Evolutionary conservation across 2,888 invertebrate species (phyloP).

Genomic region (Arrhopalites spinosus): DNA sequence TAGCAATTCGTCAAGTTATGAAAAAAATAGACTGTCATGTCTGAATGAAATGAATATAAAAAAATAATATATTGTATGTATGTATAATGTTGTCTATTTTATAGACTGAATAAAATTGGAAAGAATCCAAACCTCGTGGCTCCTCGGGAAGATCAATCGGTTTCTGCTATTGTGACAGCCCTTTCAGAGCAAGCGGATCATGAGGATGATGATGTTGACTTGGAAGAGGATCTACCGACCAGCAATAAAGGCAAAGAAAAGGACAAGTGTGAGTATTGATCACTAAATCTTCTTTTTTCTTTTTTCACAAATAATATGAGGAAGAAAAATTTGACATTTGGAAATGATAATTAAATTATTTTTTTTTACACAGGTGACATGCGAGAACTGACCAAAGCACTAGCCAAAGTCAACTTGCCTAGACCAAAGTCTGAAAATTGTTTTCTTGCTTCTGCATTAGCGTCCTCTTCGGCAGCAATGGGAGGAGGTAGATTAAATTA

Average conservation of each 20-base stretch:
- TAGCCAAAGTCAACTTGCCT: conserved; percentile 62
- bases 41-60: not conserved
- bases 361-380: no score
- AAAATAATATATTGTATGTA: not conserved
- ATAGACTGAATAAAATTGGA: conserved; percentile 92
- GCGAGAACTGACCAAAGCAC: conserved; percentile 56
- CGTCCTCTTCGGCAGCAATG: conserved; percentile 20
- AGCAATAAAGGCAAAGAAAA: conserved; percentile 50
- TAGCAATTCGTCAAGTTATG: no score
- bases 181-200: conserved; percentile 89
- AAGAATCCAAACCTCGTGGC: conserved; percentile 92
- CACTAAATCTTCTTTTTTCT: no score
- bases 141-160: conserved; percentile 72
- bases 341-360: no score
- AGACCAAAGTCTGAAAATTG: conserved; percentile 84
- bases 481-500: not conserved
- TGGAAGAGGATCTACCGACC: conserved; percentile 47
- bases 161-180: conserved; percentile 91
- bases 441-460: conserved; percentile 67
- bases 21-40: no score
- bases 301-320: no score
- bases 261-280: conserved; percentile 53
- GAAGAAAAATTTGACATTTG: no score
- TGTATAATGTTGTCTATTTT: conserved; percentile 42
- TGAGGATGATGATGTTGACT: conserved; percentile 64